Base-by-base conservation (phyloP, 2,888 invertebrate species). In the Zygogramma bicolorata region DNA sequence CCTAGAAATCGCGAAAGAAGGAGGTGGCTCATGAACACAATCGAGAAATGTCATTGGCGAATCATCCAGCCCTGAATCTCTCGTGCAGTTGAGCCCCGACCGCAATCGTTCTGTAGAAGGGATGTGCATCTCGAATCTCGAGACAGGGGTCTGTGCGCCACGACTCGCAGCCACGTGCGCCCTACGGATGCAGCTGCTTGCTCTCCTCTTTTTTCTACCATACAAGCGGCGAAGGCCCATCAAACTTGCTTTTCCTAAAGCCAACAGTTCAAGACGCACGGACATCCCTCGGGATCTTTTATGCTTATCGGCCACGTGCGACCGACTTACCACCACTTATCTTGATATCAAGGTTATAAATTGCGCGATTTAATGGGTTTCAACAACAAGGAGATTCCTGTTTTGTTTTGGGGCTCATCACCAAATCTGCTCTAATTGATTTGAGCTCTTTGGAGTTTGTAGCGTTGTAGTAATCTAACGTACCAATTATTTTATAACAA, bases 101-200 rank as follows among this genome's bases (percentile, higher is more conserved):
- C 53, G 2, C 27, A 6, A n/a, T 53, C 53, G 27, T 53, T 53
- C 53, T n/a, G 53, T 3, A 8, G 10, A 53, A 53, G 53, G 53
- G 53, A 53, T 53, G 53, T 27, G n/a, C 53, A 40, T 67, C 67
- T 71, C 34, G 62, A 66, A 40, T 67, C 67, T 71, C 34, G 62
- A 66, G 66, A 71, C 65, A 46, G 20, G 63, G 46, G 49, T 63
- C 38, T 69, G 31, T 59, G 61, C 68, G 49, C 73, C 70, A 61
- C 73, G 71, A 68, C 73, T 66, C 58, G 67, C 65, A 62, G 73
- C 70, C 81, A 81, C 81, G 81, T 81, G 81, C 80, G 76, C 70
- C 65, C 60, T 74, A 63, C 79, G 80, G 80, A 81, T 77, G 81
- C 81, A 81, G 81, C 81, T 81, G 81, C 76, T 77, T 67, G 72